These are phyloP conservation scores for Bombycilla garrulus DNA, from an alignment of 2,113 vertebrate genomes.

Conservation along the genomic window DNA sequence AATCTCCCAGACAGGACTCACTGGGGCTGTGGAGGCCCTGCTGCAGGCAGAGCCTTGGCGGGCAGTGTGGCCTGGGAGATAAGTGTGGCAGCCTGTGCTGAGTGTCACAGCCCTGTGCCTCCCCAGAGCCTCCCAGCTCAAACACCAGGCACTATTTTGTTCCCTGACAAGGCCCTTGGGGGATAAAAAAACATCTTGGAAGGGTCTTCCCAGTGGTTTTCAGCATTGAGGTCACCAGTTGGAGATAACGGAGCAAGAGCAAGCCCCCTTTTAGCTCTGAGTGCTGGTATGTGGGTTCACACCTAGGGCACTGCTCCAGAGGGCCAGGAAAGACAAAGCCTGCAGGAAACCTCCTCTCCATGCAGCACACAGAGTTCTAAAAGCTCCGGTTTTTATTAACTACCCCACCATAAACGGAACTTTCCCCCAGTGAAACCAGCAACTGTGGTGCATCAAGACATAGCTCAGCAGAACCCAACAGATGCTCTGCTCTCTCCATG, in stretches of 20 bases:
- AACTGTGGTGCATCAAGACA: rapidly evolving
- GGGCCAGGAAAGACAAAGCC: slow-evolving; percentile 2
- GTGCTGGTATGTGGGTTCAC: slow-evolving; percentile 25
- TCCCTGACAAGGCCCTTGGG: not conserved
- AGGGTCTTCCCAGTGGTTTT: slow-evolving; percentile 27
- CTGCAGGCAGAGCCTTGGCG: not conserved
- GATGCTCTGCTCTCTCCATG: not conserved
- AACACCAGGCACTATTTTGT: not conserved
- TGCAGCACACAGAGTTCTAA: not conserved
- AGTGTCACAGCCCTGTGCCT: not conserved
- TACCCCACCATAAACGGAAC: rapidly evolving
- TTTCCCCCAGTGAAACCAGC: not conserved
- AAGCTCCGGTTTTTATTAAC: not conserved
- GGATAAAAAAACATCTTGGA: slow-evolving; percentile 4
- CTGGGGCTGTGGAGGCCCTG: not conserved
- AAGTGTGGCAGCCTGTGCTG: not conserved
- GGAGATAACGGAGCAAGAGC: not conserved
- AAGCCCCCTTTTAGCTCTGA: not conserved
- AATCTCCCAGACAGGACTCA: slow-evolving; percentile 53
- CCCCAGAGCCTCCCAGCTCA: not conserved
- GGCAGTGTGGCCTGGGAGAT: not conserved
- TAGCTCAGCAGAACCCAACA: not conserved
- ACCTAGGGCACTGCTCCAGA: not conserved
- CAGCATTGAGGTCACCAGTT: not conserved
- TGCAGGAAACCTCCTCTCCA: not conserved